Evolutionary conservation across 2,113 vertebrate species (phyloP).

Genomic region (Melanostigma gelatinosum): DNA sequence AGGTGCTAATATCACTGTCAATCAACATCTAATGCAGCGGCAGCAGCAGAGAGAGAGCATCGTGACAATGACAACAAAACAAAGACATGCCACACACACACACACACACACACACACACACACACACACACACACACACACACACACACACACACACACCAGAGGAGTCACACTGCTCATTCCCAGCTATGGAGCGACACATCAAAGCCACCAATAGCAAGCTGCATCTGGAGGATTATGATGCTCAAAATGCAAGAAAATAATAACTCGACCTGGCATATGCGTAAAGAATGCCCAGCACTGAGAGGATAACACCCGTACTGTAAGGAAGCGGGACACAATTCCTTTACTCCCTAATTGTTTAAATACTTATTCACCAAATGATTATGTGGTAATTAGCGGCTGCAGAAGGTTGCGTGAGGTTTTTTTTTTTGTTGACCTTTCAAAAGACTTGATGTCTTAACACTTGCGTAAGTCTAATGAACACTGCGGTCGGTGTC

Average conservation of each 20-base stretch:
- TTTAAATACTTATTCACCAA: slow-evolving; percentile 45
- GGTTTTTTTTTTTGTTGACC: slow-evolving; percentile 22
- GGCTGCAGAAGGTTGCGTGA: slow-evolving; percentile 46
- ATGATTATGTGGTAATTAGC: slow-evolving; percentile 55
- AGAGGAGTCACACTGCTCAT: slow-evolving; percentile 12
- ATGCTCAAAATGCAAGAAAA: neutral
- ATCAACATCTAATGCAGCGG: slow-evolving; percentile 45
- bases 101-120: neutral
- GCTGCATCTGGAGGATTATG: slow-evolving; percentile 9
- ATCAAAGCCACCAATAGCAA: slow-evolving; percentile 2
- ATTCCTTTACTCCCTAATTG: slow-evolving; percentile 44
- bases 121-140: slow-evolving; percentile 1
- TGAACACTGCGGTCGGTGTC: slow-evolving; percentile 69
- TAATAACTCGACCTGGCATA: neutral
- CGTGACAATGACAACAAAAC: neutral
- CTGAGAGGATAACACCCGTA: neutral
- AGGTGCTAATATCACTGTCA: slow-evolving; percentile 73
- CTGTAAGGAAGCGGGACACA: too few relatives aligned
- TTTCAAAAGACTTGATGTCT: slow-evolving; percentile 65
- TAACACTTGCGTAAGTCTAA: slow-evolving; percentile 71
- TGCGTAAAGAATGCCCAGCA: neutral
- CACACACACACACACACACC: neutral
- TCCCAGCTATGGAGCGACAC: slow-evolving; percentile 4
- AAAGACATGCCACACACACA: too few relatives aligned
- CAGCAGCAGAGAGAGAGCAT: neutral